Conservation (phyloP, 1,140 invertebrate species). For the Drosophila teissieri region DNA sequence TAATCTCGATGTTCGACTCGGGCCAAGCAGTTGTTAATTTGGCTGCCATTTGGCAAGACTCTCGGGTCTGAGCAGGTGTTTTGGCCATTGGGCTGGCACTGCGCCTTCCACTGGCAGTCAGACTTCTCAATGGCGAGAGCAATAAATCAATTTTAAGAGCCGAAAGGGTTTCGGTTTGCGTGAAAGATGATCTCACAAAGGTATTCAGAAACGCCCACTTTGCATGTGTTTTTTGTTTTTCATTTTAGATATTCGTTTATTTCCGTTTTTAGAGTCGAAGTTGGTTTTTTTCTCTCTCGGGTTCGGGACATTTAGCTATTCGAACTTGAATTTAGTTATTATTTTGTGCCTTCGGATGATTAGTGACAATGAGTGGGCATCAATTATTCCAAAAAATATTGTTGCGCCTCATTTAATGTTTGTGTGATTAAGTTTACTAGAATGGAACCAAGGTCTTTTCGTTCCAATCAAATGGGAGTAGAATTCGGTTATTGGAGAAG, state of each 20-base stretch:
- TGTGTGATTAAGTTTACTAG: slow-evolving; percentile 5
- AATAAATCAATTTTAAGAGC: slow-evolving; percentile 52
- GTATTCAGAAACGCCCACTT: slow-evolving; percentile 29
- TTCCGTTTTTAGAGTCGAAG: slow-evolving; percentile 6
- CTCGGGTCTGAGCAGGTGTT: slow-evolving; percentile 39
- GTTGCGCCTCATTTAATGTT: slow-evolving; percentile 31
- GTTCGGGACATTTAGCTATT: background rate
- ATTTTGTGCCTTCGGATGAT: slow-evolving; percentile 10
- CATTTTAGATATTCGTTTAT: slow-evolving; percentile 1
- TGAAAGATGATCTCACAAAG: slow-evolving; percentile 44
- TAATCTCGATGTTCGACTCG: slow-evolving; percentile 48
- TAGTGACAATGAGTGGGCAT: background rate
- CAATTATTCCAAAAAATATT: slow-evolving; percentile 2
- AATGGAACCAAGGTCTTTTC: slow-evolving; percentile 17
- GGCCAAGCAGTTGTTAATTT: slow-evolving; percentile 75
- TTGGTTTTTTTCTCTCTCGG: background rate
- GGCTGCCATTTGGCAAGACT: slow-evolving; percentile 56
- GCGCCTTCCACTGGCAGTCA: slow-evolving; percentile 9
- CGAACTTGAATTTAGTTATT: slow-evolving; percentile 30
- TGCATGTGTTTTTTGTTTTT: background rate
- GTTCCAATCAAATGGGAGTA: too few relatives aligned
- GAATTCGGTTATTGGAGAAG: background rate
- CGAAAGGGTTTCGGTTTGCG: slow-evolving; percentile 29
- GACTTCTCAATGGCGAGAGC: slow-evolving; percentile 29
- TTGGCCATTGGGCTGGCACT: slow-evolving; percentile 34